Percentiles rank a stretch among this genome's conserved stretches.
Evolutionary conservation across 53 echinoderm and acorn worm genomes (phyloP).

Genomic region (Holothuria scabra): DNA sequence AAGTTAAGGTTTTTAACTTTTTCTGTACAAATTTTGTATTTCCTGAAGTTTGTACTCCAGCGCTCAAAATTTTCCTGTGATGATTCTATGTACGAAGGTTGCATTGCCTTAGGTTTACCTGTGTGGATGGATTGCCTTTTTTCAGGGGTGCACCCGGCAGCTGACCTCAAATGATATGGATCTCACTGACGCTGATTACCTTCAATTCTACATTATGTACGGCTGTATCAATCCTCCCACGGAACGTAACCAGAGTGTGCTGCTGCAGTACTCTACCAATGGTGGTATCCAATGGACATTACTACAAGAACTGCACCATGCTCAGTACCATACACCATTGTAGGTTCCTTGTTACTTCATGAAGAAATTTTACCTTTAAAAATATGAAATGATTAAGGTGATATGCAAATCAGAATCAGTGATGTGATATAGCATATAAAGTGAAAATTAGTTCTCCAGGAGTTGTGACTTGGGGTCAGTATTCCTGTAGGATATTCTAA

Average conservation of each 20-base stretch:
- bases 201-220: conserved; percentile 90
- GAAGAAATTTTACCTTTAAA: background rate
- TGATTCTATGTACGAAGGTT: too few species aligned
- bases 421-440: too few species aligned
- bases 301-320: conserved; percentile 72
- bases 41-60: too few species aligned
- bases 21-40: too few species aligned
- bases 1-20: too few species aligned
- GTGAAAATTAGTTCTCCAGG: too few species aligned
- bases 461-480: too few species aligned
- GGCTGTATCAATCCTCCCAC: conserved; percentile 73
- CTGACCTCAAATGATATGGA: conserved; percentile 79
- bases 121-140: background rate
- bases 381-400: background rate
- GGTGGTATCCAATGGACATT: conserved; percentile 85
- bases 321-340: conserved; percentile 69
- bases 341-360: conserved; percentile 39
- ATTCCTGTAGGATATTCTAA: too few species aligned
- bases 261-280: conserved; percentile 85
- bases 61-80: too few species aligned
- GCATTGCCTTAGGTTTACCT: background rate
- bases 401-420: background rate
- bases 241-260: conserved; percentile 73
- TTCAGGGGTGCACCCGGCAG: conserved; percentile 80
- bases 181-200: conserved; percentile 69